Conservation (phyloP, 2,888 invertebrate genomes). For the Melanostoma scalare region DNA sequence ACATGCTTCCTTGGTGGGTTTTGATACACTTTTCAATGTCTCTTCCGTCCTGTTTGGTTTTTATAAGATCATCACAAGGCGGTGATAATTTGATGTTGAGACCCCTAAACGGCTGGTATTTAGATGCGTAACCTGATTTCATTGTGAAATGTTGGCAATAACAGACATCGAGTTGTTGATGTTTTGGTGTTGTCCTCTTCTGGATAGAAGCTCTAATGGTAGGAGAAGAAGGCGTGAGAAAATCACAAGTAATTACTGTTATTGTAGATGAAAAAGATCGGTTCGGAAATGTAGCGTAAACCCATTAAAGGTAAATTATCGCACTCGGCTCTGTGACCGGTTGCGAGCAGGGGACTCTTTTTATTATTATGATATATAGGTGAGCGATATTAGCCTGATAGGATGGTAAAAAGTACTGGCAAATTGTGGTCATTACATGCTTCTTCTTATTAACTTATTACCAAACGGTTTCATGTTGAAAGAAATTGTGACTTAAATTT, state of each 20-base stretch:
- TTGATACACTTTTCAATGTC: not conserved
- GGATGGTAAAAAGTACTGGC: constrained; percentile 30
- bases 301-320: constrained; percentile 55
- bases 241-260: constrained; percentile 51
- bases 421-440: constrained; percentile 6
- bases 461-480: constrained; percentile 1
- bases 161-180: not conserved
- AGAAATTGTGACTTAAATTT: not conserved
- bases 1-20: constrained; percentile 2
- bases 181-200: not conserved
- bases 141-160: constrained; percentile 35
- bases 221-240: constrained; percentile 46
- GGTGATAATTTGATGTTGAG: constrained; percentile 17
- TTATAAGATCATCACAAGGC: constrained; percentile 2
- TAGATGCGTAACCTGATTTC: constrained; percentile 42
- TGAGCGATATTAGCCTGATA: not conserved
- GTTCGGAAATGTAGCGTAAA: constrained; percentile 58
- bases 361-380: constrained; percentile 17
- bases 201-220: not conserved
- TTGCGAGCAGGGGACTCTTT: not conserved
- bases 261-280: constrained; percentile 42
- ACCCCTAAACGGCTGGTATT: constrained; percentile 18
- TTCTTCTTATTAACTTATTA: constrained; percentile 11
- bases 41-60: constrained; percentile 7
- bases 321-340: constrained; percentile 22